Conservation (phyloP, 2,113 vertebrate genomes). For the Chaetorhynchus papuensis region DNA sequence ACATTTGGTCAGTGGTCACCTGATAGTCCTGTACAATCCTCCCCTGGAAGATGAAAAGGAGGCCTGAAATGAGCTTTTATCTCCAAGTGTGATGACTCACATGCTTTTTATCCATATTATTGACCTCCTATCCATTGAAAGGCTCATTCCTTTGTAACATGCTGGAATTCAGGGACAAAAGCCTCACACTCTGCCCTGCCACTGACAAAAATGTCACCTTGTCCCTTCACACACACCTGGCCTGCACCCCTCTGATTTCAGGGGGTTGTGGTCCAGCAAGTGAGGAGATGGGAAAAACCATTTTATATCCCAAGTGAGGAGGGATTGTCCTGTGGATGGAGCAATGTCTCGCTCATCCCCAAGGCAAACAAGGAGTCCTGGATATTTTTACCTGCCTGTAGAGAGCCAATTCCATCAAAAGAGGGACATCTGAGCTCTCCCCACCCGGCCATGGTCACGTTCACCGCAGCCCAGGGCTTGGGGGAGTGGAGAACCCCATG, state of each 20-base stretch:
- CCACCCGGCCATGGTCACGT: rapidly evolving
- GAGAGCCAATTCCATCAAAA: background rate
- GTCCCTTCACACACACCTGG: background rate
- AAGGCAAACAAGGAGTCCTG: background rate
- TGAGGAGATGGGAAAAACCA: background rate
- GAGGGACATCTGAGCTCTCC: background rate
- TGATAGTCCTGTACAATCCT: rapidly evolving
- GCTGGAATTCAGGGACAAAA: background rate
- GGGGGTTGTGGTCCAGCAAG: background rate
- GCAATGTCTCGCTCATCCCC: too few species aligned
- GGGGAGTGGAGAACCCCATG: rapidly evolving
- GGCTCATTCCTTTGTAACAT: background rate
- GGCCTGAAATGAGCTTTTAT: background rate
- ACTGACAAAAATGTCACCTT: background rate
- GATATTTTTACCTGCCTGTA: background rate
- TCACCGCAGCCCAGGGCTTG: background rate
- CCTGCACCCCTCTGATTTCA: background rate
- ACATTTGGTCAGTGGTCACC: background rate
- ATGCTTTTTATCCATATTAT: background rate
- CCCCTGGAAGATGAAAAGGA: background rate
- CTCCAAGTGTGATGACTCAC: background rate
- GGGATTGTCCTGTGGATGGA: background rate
- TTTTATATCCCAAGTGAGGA: background rate
- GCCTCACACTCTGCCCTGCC: background rate
- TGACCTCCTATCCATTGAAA: background rate